Conservation (phyloP, 2,797 vertebrate genomes). For the Fratercula arctica region DNA sequence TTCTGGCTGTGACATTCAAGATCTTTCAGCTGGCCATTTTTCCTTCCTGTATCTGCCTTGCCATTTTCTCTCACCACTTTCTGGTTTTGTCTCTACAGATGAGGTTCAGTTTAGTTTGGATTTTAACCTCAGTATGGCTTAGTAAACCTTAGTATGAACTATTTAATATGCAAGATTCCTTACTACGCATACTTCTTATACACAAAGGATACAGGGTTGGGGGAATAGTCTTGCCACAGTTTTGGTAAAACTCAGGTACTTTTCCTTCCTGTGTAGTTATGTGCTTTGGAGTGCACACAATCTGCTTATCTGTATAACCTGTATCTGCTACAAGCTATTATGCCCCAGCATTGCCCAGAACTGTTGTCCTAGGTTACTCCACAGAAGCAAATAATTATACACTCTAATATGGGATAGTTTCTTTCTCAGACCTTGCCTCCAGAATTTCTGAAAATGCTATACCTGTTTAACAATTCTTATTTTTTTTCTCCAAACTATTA, state of each 20-base stretch:
- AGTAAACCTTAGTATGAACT: neutral
- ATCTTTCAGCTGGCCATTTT: neutral
- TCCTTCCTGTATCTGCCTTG: neutral
- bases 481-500: neutral
- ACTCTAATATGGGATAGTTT: neutral
- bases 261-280: neutral
- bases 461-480: neutral
- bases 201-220: neutral
- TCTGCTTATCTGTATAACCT: neutral
- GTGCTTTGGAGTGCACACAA: neutral
- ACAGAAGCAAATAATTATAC: neutral
- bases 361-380: neutral
- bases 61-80: neutral
- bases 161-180: neutral
- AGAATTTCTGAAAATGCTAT: neutral
- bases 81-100: neutral
- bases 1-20: neutral
- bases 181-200: fast-evolving
- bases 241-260: neutral
- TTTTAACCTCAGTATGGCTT: neutral
- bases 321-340: neutral
- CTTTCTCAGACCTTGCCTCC: neutral
- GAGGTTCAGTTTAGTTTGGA: neutral
- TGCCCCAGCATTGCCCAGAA: neutral
- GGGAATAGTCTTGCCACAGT: neutral